These are phyloP conservation scores for Timema cristinae DNA, from an alignment of 2,888 invertebrate genomes.

Conservation along the genomic window DNA sequence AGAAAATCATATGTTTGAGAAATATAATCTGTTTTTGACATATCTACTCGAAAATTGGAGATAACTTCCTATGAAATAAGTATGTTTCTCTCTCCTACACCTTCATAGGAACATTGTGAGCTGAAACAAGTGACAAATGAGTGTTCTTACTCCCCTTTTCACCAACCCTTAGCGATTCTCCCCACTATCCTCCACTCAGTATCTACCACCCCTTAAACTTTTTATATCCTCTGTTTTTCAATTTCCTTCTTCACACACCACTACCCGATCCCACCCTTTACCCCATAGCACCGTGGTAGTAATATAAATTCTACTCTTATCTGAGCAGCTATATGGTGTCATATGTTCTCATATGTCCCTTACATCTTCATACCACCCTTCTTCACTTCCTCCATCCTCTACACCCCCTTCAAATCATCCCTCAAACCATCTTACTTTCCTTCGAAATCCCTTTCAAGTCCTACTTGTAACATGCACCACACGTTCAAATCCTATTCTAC, in stretches of 20 bases:
- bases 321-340: constrained; percentile 4
- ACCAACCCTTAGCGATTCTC: neutral
- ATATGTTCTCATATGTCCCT: constrained; percentile 9
- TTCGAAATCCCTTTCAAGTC: too few relatives aligned
- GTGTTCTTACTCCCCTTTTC: neutral
- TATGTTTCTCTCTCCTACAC: too few relatives aligned
- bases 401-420: too few relatives aligned
- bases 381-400: neutral
- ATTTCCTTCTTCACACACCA: constrained; percentile 9
- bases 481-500: too few relatives aligned
- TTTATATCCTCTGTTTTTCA: constrained; percentile 9
- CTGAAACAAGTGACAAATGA: constrained; percentile 13
- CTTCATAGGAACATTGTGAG: neutral
- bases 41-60: too few relatives aligned
- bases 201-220: too few relatives aligned
- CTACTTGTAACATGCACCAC: too few relatives aligned
- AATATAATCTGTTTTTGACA: too few relatives aligned
- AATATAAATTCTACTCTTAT: constrained; percentile 15
- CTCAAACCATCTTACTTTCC: too few relatives aligned
- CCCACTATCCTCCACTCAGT: too few relatives aligned
- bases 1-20: too few relatives aligned
- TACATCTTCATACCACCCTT: neutral
- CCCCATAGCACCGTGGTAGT: neutral
- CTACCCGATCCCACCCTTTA: neutral
- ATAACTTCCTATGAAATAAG: too few relatives aligned